These are phyloP conservation scores for Tethya wilhelma DNA, from an alignment of 37 sponge, comb jelly and placozoan genomes.

Conservation along the genomic window DNA sequence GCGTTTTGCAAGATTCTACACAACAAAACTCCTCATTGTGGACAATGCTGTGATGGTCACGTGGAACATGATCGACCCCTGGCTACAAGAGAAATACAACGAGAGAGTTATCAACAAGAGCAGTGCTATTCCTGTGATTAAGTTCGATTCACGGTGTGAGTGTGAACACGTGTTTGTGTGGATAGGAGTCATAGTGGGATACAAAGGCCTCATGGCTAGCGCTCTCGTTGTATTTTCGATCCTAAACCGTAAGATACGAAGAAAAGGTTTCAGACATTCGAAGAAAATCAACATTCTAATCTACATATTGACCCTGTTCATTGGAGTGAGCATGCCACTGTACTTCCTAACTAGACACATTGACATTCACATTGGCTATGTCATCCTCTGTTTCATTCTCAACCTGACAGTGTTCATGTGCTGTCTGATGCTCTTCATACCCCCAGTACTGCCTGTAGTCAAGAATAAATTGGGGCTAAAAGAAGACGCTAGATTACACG, in stretches of 20 bases:
- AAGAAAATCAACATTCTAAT: conserved; percentile 41
- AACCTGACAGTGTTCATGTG: background rate
- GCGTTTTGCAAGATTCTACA: too few species aligned
- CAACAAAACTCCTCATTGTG: background rate
- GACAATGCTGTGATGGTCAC: conserved; percentile 6
- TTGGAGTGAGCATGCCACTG: conserved; percentile 3
- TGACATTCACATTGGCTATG: background rate
- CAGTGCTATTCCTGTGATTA: background rate
- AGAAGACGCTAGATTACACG: background rate
- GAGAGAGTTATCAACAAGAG: background rate
- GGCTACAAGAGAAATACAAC: background rate
- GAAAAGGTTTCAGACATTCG: conserved; percentile 23
- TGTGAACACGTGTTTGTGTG: conserved; percentile 2
- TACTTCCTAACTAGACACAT: background rate
- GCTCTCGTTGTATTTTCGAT: conserved; percentile 30
- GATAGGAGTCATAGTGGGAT: background rate
- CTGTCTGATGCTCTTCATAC: conserved; percentile 6
- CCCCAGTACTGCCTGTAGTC: conserved; percentile 17
- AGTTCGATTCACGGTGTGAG: background rate
- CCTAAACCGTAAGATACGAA: conserved; percentile 14
- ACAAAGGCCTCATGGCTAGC: background rate
- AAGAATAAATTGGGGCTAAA: conserved; percentile 11
- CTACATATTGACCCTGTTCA: conserved; percentile 18
- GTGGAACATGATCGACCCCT: conserved; percentile 21
- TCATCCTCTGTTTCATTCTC: background rate